Evolutionary conservation across 2,797 vertebrate genomes (phyloP), one percentile per base, ranked within the genome.

Genomic region (Ciconia nigra): DNA sequence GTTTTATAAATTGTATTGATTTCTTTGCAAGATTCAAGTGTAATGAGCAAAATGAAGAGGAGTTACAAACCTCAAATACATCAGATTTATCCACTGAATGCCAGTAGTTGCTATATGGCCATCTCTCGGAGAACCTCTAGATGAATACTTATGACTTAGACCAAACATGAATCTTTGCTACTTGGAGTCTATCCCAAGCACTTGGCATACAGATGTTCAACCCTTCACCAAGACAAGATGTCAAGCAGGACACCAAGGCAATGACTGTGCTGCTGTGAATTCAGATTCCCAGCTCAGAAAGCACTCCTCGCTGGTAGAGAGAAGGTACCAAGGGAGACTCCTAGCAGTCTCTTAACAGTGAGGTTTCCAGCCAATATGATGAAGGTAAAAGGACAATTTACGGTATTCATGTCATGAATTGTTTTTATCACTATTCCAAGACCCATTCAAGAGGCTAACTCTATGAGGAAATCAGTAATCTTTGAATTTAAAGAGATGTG

Each of bases 391-490:
- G 51, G 83, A 69, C 72, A 74, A 61, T 96, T 93, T 90, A 31
- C 87, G 84, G 73, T 69, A 85, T 76, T 94, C 62, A 44, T 1
- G 0, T 83, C 67, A 90, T 44, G 37, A 92, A 83, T 46, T 96
- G 80, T 87, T 94, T 89, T 78, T 90, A 88, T 72, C 47, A 31
- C 52, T 86, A 92, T 69, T 88, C 80, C 74, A 93, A 90, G 83
- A 81, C 44, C 73, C 79, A 93, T 35, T 96, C 58, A 77, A 81
- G 89, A 95, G 62, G 54, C 44, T 70, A 81, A 89, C 57, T 95
- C 66, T 72, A 90, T 52, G 91, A 95, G 97, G 96, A 98, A 97
- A 95, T 86, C 92, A 93, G 87, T 33, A 74, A 63, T 65, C 83
- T 72, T 25, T 89, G 70, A 94, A 87, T 93, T 87, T 62, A 78